A percentile compares a stretch with the other conserved stretches of the same genome.
Conservation (phyloP, 2,797 vertebrate species). For the Bufotes viridis region DNA sequence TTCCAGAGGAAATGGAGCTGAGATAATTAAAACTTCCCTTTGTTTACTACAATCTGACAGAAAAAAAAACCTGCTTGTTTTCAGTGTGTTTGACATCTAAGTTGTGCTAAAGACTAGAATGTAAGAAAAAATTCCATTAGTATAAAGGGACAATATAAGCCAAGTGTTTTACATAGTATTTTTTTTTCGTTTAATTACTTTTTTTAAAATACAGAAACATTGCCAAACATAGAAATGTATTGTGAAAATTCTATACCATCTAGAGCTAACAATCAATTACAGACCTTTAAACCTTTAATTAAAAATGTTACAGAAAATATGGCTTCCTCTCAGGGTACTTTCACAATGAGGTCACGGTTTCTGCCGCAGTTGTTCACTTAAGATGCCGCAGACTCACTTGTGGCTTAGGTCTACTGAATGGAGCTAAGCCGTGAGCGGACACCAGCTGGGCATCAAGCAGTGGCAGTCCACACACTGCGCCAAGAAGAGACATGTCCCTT, state of each 20-base stretch:
- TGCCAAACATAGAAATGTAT: background rate
- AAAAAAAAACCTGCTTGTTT: constrained; percentile 44
- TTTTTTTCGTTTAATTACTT: background rate
- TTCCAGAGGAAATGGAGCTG: constrained; percentile 46
- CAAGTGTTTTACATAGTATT: background rate
- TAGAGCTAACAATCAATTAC: background rate
- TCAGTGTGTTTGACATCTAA: constrained; percentile 39
- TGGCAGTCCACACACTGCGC: no score
- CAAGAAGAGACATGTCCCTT: no score
- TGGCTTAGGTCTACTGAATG: no score
- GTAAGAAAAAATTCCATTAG: constrained; percentile 13
- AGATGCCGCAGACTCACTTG: no score
- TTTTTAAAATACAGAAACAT: background rate
- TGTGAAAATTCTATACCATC: background rate
- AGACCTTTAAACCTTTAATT: background rate
- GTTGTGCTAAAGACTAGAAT: constrained; percentile 27
- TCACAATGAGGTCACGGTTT: no score
- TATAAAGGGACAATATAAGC: background rate
- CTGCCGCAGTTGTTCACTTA: no score
- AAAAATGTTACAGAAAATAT: no score
- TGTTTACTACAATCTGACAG: constrained; percentile 52
- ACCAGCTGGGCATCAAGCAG: no score
- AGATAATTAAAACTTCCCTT: constrained; percentile 50
- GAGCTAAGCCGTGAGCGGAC: no score
- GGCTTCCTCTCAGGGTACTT: no score